Conservation (phyloP, 2,797 vertebrate species). For the Anabacerthia variegaticeps region DNA sequence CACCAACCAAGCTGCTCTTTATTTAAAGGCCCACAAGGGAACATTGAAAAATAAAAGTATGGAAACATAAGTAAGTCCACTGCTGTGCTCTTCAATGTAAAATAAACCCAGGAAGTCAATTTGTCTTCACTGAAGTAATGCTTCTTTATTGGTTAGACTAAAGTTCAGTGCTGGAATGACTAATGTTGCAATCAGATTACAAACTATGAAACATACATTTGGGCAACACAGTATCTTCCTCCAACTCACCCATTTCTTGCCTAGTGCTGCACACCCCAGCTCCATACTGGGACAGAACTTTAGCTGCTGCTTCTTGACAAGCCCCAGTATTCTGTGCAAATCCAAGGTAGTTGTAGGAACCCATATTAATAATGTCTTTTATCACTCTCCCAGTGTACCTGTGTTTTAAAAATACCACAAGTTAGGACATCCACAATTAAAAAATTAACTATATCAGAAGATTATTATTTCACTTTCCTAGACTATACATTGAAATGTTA, state of each 20-base stretch:
- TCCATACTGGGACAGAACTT: slow-evolving; percentile 85
- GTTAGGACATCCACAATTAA: background rate
- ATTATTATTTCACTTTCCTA: background rate
- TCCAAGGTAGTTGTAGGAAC: slow-evolving; percentile 97
- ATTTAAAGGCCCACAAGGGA: background rate
- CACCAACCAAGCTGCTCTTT: background rate
- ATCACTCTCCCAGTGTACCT: slow-evolving; percentile 91
- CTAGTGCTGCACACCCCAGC: slow-evolving; percentile 89
- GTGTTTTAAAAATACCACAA: slow-evolving; percentile 56
- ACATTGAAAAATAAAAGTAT: accelerated
- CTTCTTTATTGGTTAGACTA: background rate
- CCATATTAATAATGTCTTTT: slow-evolving; percentile 95
- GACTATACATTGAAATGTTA: background rate
- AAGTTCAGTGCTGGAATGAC: background rate
- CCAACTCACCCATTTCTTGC: slow-evolving; percentile 89
- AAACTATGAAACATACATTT: background rate
- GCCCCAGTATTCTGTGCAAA: slow-evolving; percentile 89
- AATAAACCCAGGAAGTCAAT: background rate
- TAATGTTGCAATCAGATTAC: background rate
- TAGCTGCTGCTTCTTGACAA: slow-evolving; percentile 84
- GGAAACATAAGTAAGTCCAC: background rate
- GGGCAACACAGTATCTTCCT: background rate
- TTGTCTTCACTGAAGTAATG: background rate
- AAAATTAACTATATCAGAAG: background rate
- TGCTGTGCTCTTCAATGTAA: background rate